Conservation (phyloP, 1,140 invertebrate genomes). For the Mya arenaria region DNA sequence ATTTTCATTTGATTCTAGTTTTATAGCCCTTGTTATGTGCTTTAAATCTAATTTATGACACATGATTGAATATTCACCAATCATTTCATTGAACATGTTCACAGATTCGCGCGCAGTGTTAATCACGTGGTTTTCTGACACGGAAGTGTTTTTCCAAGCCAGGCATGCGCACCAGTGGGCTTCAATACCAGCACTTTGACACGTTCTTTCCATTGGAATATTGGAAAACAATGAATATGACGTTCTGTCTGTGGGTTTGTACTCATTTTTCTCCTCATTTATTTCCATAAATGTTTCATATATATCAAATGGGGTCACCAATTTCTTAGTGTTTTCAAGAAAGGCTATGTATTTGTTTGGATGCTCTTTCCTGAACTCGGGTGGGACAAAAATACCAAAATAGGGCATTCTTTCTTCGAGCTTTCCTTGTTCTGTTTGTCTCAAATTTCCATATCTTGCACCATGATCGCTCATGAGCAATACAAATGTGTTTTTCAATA, state of each 20-base stretch:
- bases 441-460: conserved; percentile 90
- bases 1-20: conserved; percentile 85
- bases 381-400: conserved; percentile 90
- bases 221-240: conserved; percentile 87
- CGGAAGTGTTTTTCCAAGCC: conserved; percentile 84
- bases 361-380: conserved; percentile 86
- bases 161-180: conserved; percentile 97
- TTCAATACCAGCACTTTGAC: conserved; percentile 93
- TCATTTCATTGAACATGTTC: conserved; percentile 86
- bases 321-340: conserved; percentile 83
- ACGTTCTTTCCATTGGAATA: conserved; percentile 87
- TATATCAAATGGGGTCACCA: conserved; percentile 82
- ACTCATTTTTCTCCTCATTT: conserved; percentile 60
- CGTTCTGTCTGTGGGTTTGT: conserved; percentile 80
- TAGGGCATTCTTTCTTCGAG: conserved; percentile 95
- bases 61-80: conserved; percentile 83
- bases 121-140: conserved; percentile 16
- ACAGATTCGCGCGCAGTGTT: conserved; percentile 83
- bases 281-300: conserved; percentile 78
- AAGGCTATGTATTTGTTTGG: conserved; percentile 86
- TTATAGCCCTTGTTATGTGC: conserved; percentile 82
- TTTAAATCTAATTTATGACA: conserved; percentile 48
- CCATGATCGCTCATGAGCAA: conserved; percentile 96
- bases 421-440: conserved; percentile 90
- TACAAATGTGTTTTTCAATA: conserved; percentile 84